Conservation (phyloP, 2,888 invertebrate species). For the Drymonia ruficornis region DNA sequence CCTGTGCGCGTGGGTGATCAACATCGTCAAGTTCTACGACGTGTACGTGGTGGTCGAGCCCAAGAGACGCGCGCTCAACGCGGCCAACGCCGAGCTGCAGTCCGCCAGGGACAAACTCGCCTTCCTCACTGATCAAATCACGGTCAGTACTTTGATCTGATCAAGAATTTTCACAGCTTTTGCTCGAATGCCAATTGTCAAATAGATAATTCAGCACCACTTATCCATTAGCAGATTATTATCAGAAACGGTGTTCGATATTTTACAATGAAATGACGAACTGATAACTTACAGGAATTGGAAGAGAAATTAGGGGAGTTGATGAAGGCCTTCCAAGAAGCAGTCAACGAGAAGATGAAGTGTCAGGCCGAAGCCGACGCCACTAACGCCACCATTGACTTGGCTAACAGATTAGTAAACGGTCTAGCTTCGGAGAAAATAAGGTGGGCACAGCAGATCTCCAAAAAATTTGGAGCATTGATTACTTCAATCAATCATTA, state of each 20-base stretch:
- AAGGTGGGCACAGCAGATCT: conserved; percentile 49
- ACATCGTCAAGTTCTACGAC: conserved; percentile 95
- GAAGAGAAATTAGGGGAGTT: conserved; percentile 91
- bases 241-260: too few relatives aligned
- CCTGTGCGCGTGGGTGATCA: conserved; percentile 97
- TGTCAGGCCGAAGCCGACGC: conserved; percentile 97
- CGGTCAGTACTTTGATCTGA: conserved; percentile 60
- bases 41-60: conserved; percentile 97
- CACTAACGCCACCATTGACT: conserved; percentile 94
- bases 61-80: conserved; percentile 92
- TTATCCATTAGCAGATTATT: too few relatives aligned
- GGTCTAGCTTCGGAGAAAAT: conserved; percentile 96
- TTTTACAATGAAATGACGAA: too few relatives aligned
- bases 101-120: conserved; percentile 92
- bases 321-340: conserved; percentile 93
- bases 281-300: too few relatives aligned
- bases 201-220: too few relatives aligned
- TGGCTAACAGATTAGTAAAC: conserved; percentile 96
- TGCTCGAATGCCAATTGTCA: too few relatives aligned
- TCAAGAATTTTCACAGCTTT: too few relatives aligned
- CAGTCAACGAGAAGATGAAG: conserved; percentile 93
- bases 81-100: conserved; percentile 93
- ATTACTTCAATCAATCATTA: too few relatives aligned
- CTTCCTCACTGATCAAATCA: conserved; percentile 89
- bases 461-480: too few relatives aligned